Base-by-base conservation (phyloP, 2,888 invertebrate species). In the Agrenia bidenticulata region DNA sequence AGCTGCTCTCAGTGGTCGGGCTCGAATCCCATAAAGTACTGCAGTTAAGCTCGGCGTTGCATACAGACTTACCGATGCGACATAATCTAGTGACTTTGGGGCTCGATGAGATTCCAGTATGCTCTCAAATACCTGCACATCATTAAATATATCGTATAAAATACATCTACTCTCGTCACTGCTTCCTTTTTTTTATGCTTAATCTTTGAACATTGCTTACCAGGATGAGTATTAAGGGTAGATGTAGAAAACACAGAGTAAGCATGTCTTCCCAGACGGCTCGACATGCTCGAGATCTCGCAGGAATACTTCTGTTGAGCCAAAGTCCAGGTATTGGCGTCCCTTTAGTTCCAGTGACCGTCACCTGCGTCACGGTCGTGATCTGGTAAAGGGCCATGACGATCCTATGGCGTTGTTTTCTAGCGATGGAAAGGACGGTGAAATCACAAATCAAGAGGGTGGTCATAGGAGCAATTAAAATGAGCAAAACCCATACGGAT, bases 361-460 rank as follows among this genome's bases (percentile, higher is more conserved):
- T 78, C 7, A 90, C 90, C 81, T 91, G 90, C 0, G 90, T 90
- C 9, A 89, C 89, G 59, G 91, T 80, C 0, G 90, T 90, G 49
- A 90, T 90, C 82, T 91, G 90, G 81, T 89, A 90, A 73, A 91
- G 89, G 24, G 91, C 90, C 53, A 90, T 89, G 27, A 90, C 90
- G 74, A 92, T 92, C 66, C 90, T 84, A 78, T 91, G 90, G 5
- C 90, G 84, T 78, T 92, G 91, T 79, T 90, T 89, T 9, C 84
- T 79, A 2, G 84, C 84, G 57, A 85, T 84, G 65, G 83, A 78
- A 66, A 81, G 77, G 51, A 81, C 80, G 75, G 80, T 78, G 27
- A 78, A 72, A 67, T 76, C 74, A 69, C 74, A 76, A 37, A 72
- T 61, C 32, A 76, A 62, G 19, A 76, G 65, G 19, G 77, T 78